Base-by-base conservation (phyloP, 2,888 invertebrate genomes). In the Blera fallax region DNA sequence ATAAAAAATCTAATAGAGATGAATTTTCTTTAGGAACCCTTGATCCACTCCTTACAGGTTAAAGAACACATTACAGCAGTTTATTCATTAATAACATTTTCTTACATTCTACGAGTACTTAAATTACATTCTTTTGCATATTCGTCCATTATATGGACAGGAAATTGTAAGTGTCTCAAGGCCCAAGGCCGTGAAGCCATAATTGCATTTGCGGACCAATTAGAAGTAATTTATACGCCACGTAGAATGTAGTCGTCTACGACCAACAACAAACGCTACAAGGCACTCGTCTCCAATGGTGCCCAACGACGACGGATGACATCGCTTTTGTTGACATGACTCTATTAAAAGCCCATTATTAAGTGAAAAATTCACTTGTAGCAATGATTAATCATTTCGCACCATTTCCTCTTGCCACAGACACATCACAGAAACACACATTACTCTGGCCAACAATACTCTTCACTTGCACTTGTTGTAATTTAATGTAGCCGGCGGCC, bases 301-400 rank as follows among this genome's bases (percentile, higher is more conserved):
- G 56, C 27, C 52, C 52, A 24, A 43, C 70, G 34, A 62, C 52
- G 74, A 84, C 52, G 60, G 79, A 79, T 80, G 80, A 77, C 76
- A 85, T 81, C 65, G 76, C 64, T 40, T 79, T 76, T 85, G 85
- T 85, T 85, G 85, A 85, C 85, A 81, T 81, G 85, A 76, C 85
- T 85, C 81, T 81, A 85, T 85, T 85, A 85, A 85, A 85, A 76
- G 76, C 65, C 74, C 70, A 85, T 85, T 85, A 85, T 76, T 81
- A 70, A 70, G 76, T 65, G 65, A 65, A 74, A 76, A 76, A 85
- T 64, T 85, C 70, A 76, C 81, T 81, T 76, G 76, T 72, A 85
- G 70, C 64, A 48, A 74, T 80, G 80, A 76, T 85, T 80, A 85
- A 85, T 80, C 85, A 85, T 85, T 85, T 85, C 70, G 70, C 85